phyloP scores from a whole-genome alignment of 1,140 invertebrate genomes.

The Trichonephila clavipes region DNA sequence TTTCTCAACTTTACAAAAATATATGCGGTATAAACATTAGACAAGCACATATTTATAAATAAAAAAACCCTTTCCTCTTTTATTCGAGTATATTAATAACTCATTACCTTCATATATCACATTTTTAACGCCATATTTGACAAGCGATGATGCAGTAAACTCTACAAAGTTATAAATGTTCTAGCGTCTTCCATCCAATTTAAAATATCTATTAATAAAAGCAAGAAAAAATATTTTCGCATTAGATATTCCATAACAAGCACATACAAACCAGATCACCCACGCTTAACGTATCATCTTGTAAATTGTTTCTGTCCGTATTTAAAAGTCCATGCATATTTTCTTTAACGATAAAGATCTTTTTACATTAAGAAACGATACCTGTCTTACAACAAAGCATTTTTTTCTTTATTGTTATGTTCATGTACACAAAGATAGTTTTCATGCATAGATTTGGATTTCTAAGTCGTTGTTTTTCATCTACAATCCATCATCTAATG shows the following conservation, averaged over 20 bases:
- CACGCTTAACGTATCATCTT: neutral
- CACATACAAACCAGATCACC: neutral
- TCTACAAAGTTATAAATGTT: conserved; percentile 5
- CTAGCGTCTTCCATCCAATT: neutral
- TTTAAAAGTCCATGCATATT: neutral
- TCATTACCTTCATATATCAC: neutral
- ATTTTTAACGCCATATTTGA: neutral
- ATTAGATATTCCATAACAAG: neutral
- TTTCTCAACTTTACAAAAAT: no score
- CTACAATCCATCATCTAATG: neutral
- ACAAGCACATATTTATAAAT: neutral
- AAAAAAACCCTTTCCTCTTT: neutral
- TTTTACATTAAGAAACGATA: neutral
- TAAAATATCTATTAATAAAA: conserved; percentile 5
- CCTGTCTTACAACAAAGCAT: neutral
- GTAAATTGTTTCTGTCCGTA: neutral
- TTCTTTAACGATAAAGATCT: neutral
- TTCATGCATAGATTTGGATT: neutral
- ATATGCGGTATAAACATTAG: no score
- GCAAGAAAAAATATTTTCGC: neutral
- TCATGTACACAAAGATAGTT: neutral
- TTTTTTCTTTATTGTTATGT: neutral
- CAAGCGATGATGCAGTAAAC: neutral
- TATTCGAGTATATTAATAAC: neutral
- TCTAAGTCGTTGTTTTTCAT: neutral